Evolutionary conservation across 2,888 invertebrate genomes (phyloP).

Genomic region (Eupithecia exiguata): DNA sequence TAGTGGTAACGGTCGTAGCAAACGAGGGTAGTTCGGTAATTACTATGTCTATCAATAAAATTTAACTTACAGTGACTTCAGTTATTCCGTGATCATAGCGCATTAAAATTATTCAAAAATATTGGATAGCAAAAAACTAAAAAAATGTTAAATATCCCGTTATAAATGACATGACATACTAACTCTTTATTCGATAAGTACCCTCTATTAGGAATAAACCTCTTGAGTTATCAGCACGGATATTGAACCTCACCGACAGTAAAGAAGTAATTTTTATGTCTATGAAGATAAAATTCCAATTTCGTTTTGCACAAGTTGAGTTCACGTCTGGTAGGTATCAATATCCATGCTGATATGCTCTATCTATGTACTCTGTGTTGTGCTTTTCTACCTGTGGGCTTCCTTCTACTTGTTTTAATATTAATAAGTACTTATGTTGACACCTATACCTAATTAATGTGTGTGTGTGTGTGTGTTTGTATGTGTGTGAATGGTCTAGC

Average conservation of each 20-base stretch:
- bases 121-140: too few relatives aligned
- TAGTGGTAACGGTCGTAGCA: too few relatives aligned
- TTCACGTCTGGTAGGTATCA: neutral
- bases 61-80: too few relatives aligned
- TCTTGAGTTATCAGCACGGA: conserved; percentile 2
- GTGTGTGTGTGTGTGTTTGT: neutral
- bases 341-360: neutral
- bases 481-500: neutral
- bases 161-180: too few relatives aligned
- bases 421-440: neutral
- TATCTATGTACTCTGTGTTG: conserved; percentile 68
- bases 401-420: conserved; percentile 53
- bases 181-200: neutral
- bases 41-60: too few relatives aligned
- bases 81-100: too few relatives aligned
- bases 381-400: conserved; percentile 75
- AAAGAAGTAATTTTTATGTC: neutral
- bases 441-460: neutral
- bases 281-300: neutral
- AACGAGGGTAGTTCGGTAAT: too few relatives aligned
- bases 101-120: too few relatives aligned
- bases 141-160: too few relatives aligned
- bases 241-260: neutral
- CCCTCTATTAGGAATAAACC: neutral
- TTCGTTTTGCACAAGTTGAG: neutral